Evolutionary conservation across 2,113 vertebrate genomes (phyloP), one percentile per base, ranked within the genome.

Genomic region (Seriola quinqueradiata): DNA sequence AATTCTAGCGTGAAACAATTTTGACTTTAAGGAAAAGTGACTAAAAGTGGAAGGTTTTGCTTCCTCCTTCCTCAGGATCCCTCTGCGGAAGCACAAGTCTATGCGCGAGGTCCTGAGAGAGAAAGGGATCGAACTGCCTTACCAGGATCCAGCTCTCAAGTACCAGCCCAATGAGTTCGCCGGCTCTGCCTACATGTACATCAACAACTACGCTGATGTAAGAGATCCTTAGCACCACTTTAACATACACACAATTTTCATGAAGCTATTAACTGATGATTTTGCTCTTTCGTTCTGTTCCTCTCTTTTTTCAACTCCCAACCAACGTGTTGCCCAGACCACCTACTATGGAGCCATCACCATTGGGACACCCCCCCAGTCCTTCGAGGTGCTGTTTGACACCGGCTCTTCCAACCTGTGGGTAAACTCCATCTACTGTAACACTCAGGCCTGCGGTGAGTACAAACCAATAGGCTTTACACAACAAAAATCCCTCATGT

Each of bases 151-250:
- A 0, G 94, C 7, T 63, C 82, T 81, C 60, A 96, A 96, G 81
- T 95, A 95, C 82, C 50, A 0, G 52, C 25, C n/a, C 11, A 16
- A 67, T 3, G 67, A 82, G 0, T 87, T 93, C 48, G 59, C 82
- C 9, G 11, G 59, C 69, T 72, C 93, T 4, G 82, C 87, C 74
- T 61, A 74, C 0, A 93, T 96, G 88, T 94, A 96, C 10, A 94
- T 97, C 11, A 83, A 65, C 4, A 88, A 92, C 83, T 95, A 96
- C 10, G 89, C 95, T 89, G 95, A 97, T n/a, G 96, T 97, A 93
- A 95, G 95, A 94, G 70, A 52, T 50, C 36, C 28, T 13, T 63
- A 42, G 64, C 2, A 1, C 11, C 25, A 32, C 14, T 75, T 44
- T 68, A 14, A 17, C 23, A 42, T 40, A n/a, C 13, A n/a, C 44